Base-by-base conservation (phyloP, 2,888 invertebrate genomes). In the Spialia ferax region DNA sequence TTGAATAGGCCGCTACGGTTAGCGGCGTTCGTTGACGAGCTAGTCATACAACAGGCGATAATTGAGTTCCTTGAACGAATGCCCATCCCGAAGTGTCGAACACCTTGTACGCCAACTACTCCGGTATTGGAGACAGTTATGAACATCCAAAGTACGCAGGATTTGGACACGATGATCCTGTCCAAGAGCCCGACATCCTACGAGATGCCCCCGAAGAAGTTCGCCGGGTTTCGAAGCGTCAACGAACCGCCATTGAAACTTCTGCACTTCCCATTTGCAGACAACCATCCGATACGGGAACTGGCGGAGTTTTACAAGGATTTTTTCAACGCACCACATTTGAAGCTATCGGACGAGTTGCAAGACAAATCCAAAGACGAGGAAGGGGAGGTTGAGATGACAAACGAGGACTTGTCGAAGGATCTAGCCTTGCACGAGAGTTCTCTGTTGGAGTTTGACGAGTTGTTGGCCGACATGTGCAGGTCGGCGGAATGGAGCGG, bases 281-380 rank as follows among this genome's bases (percentile, higher is more conserved):
- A 95, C 71, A 91, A 95, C 55, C 96, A 95, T 79, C 95, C 95
- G 0, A 96, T 96, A 79, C 95, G 95, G 68, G 97, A 97, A 83
- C 90, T 97, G 72, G 96, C 97, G 0, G 95, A 96, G 75, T 97
- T 97, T 87, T 97, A 97, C 84, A 95, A 96, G 56, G 97, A 97
- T 73, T 97, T 97, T 85, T 97, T 97, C 83, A 95, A 95, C 74
- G 97, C 97, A 2, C 93, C 93, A 2, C 86, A 91, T 76, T 79
- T 93, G 69, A 91, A 91, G 59, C 72, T 92, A 7, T 83, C 84
- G 0, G 88, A 88, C 3, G 85, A 87, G 10, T 38, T 57, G 15
- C 59, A 67, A 11, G 38, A 55, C 79, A 42, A 76, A 70, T 20
- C 62, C 32, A 67, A 78, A 76, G 2, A 76, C 72, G 42, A 79